A percentile compares a stretch with the other conserved stretches of the same genome.
phyloP scores from a whole-genome alignment of 2,113 vertebrate genomes.

The Solea senegalensis region DNA sequence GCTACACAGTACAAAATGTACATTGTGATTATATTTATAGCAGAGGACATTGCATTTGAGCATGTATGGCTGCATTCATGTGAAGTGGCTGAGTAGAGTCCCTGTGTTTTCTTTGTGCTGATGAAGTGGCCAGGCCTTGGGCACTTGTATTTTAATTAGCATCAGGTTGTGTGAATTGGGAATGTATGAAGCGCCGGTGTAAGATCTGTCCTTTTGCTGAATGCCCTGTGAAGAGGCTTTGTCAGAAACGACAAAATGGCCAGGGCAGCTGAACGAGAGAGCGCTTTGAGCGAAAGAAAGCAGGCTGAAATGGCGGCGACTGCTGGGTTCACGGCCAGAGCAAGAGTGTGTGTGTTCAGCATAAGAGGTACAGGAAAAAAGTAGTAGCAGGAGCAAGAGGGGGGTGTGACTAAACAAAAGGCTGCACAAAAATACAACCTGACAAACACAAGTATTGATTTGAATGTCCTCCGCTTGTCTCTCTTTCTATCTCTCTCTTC shows the following conservation, averaged over 20 bases:
- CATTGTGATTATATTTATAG: slow-evolving; percentile 11
- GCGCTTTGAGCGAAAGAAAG: slow-evolving; percentile 45
- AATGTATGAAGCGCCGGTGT: slow-evolving; percentile 47
- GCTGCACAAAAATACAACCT: slow-evolving; percentile 62
- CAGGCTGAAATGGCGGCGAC: slow-evolving; percentile 54
- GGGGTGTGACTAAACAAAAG: slow-evolving; percentile 22
- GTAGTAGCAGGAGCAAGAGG: slow-evolving; percentile 6
- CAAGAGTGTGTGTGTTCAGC: slow-evolving; percentile 37
- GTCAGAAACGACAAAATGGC: slow-evolving; percentile 56
- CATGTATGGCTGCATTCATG: slow-evolving; percentile 39
- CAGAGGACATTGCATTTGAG: slow-evolving; percentile 32
- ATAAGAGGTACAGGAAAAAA: slow-evolving; percentile 33
- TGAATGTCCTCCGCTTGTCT: slow-evolving; percentile 49
- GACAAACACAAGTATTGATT: slow-evolving; percentile 74
- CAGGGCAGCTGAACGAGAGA: slow-evolving; percentile 39
- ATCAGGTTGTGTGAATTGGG: slow-evolving; percentile 62
- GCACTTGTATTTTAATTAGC: slow-evolving; percentile 73
- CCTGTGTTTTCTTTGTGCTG: slow-evolving; percentile 67
- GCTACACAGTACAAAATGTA: neutral
- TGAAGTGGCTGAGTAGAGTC: slow-evolving; percentile 47
- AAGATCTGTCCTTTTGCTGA: slow-evolving; percentile 54
- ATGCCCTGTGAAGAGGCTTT: slow-evolving; percentile 53
- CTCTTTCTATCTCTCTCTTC: slow-evolving; percentile 18
- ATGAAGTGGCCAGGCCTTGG: slow-evolving; percentile 69
- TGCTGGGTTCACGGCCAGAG: slow-evolving; percentile 42